Base-by-base conservation (phyloP, 2,797 vertebrate species). In the Myotis vivesi region DNA sequence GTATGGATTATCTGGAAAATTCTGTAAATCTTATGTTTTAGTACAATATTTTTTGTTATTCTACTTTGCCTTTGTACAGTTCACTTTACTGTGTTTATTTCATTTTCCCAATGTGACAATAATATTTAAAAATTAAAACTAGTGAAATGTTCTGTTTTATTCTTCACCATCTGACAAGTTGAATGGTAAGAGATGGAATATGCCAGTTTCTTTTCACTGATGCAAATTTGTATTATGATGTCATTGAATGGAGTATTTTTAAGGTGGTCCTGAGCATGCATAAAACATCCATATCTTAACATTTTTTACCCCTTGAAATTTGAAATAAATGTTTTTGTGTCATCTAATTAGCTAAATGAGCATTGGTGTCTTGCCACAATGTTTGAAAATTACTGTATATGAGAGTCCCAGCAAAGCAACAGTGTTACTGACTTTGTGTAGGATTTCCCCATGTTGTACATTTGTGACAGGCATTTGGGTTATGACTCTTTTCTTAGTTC, bases 21-120 rank as follows among this genome's bases (percentile, higher is more conserved):
- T 98, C 10, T 99, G 98, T 99, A 98, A 98, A 99, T 98, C 98
- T 98, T 98, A 98, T 98, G 98, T 99, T 99, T 99, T 99, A 99
- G 98, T 99, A 98, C 98, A 98, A 98, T 98, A 98, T 98, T 98
- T 98, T 99, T 99, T 99, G 98, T 99, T 98, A 98, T 98, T 98
- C 98, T 99, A 98, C 98, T 98, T 97, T 96, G 98, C 98, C 98
- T 99, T 99, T 99, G 98, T 99, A 98, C 96, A 98, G 98, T 99
- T 98, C 98, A 97, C 99, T 98, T 98, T 98, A 95, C 98, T 98
- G 98, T 98, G 98, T 96, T 98, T 98, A 96, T 95, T 96, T 98
- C 97, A 62, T 97, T 98, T 97, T 98, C 97, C 97, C 97, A 97
- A 97, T 98, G 91, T 98, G 98, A 98, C 98, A 99, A 99, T 98